Percentiles rank a stretch among this genome's conserved stretches.
phyloP scores from a whole-genome alignment of 2,888 invertebrate genomes.

The Anodontia alba region DNA sequence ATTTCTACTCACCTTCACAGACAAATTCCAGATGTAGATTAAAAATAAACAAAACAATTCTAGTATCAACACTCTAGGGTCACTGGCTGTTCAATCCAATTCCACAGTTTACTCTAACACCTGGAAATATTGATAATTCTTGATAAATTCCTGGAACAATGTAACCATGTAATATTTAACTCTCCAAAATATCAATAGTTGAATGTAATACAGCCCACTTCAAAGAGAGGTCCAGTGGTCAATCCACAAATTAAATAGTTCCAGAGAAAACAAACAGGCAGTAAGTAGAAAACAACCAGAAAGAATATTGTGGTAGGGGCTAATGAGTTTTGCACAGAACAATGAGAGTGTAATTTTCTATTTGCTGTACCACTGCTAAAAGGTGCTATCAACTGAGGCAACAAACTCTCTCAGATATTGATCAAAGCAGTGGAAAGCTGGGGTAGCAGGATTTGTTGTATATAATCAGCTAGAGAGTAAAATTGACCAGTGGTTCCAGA shows the following conservation, averaged over 20 bases:
- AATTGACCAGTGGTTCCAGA: not conserved
- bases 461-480: not conserved
- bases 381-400: not conserved
- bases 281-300: not conserved
- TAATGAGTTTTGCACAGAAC: not conserved
- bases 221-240: too few species aligned
- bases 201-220: too few species aligned
- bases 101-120: not conserved
- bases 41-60: too few species aligned
- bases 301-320: not conserved
- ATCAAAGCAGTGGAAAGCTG: not conserved
- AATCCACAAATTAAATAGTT: conserved; percentile 1
- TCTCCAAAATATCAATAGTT: not conserved
- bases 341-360: not conserved
- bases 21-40: too few species aligned
- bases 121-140: conserved; percentile 5
- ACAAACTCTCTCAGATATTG: not conserved
- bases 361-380: not conserved
- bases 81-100: not conserved
- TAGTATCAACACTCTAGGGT: not conserved
- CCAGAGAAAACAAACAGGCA: not conserved
- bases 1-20: too few species aligned
- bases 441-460: not conserved
- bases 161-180: not conserved
- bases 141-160: not conserved